Percentiles rank a stretch among this genome's conserved stretches.
phyloP scores from a whole-genome alignment of 1,140 invertebrate species.

The Mactra quadrangularis region DNA sequence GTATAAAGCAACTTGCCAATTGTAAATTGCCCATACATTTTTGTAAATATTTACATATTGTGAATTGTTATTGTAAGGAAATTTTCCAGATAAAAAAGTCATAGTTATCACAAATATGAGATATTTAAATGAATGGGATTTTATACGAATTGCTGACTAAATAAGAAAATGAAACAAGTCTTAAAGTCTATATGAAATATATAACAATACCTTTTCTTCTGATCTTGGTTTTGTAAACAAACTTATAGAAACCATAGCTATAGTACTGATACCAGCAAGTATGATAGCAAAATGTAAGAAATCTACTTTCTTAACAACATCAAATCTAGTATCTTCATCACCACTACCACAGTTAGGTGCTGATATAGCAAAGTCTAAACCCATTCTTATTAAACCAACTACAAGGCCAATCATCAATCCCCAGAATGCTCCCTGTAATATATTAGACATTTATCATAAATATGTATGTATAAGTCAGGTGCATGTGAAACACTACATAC shows the following conservation, averaged over 20 bases:
- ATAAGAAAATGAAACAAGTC: too few relatives aligned
- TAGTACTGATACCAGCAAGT: conserved; percentile 71
- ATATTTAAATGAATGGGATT: too few relatives aligned
- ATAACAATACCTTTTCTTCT: conserved; percentile 64
- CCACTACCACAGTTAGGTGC: conserved; percentile 78
- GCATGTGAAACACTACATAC: neutral
- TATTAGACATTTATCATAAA: neutral
- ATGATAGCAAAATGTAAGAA: conserved; percentile 81
- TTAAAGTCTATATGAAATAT: too few relatives aligned
- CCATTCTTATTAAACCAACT: conserved; percentile 82
- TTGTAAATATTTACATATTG: too few relatives aligned
- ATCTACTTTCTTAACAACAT: conserved; percentile 75
- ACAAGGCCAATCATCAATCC: conserved; percentile 84
- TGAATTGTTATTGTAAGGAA: too few relatives aligned
- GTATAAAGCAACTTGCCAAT: too few relatives aligned
- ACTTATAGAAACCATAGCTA: conserved; percentile 75
- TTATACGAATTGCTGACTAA: too few relatives aligned
- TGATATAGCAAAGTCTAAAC: conserved; percentile 75
- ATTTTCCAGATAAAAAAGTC: too few relatives aligned
- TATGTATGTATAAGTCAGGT: neutral
- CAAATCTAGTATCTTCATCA: conserved; percentile 69
- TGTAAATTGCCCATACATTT: too few relatives aligned
- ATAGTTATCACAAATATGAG: too few relatives aligned
- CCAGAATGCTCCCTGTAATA: conserved; percentile 85
- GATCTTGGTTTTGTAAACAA: conserved; percentile 74